These are phyloP conservation scores for Octomys mimax DNA, from an alignment of 2,797 vertebrate species.

Conservation along the genomic window DNA sequence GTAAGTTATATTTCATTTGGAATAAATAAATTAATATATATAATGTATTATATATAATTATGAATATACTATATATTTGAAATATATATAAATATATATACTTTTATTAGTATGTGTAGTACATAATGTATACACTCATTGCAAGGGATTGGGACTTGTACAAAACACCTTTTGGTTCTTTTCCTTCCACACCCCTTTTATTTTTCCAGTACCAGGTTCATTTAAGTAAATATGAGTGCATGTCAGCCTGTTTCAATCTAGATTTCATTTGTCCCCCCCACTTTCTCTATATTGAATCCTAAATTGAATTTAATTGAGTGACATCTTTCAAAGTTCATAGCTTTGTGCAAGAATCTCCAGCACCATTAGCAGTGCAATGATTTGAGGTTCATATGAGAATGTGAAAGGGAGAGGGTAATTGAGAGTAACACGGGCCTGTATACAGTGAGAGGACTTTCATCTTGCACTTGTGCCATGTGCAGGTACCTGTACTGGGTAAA, in stretches of 20 bases:
- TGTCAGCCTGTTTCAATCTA: neutral
- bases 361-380: neutral
- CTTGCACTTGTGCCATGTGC: neutral
- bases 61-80: too few relatives aligned
- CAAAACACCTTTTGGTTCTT: neutral
- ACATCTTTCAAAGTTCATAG: neutral
- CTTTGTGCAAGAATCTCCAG: neutral
- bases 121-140: neutral
- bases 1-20: slow-evolving; percentile 81
- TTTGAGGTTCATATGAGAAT: neutral
- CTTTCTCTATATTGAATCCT: neutral
- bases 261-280: neutral
- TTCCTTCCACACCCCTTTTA: neutral
- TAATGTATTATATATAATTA: too few relatives aligned
- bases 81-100: too few relatives aligned
- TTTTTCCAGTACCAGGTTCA: neutral
- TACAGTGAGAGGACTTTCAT: too few relatives aligned
- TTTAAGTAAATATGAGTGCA: neutral
- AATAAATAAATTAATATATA: neutral
- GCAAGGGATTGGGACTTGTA: neutral
- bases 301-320: neutral
- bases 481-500: slow-evolving; percentile 96
- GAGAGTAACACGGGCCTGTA: accelerated
- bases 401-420: neutral
- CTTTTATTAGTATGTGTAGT: neutral